Conservation (phyloP, 2,888 invertebrate species). For the Eumerus sabulonum region DNA sequence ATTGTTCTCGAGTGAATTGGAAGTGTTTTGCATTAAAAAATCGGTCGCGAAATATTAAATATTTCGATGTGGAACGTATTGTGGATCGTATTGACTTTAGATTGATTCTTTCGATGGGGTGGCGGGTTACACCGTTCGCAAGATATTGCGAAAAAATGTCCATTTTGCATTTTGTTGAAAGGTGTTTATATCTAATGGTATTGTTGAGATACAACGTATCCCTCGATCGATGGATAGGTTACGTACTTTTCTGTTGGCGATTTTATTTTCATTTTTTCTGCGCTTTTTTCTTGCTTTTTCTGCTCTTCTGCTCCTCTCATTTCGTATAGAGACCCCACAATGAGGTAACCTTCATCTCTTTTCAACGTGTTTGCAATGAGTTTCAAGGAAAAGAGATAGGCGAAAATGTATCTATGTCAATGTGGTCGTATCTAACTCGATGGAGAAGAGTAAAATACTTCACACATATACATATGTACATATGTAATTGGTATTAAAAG, state of each 20-base stretch:
- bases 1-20: too few species aligned
- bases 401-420: constrained; percentile 32
- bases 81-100: too few species aligned
- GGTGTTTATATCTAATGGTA: constrained; percentile 40
- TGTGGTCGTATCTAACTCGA: background rate
- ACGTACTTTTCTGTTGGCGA: constrained; percentile 48
- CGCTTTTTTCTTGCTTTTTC: constrained; percentile 20
- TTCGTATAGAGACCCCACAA: constrained; percentile 17
- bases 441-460: constrained; percentile 44
- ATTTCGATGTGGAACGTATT: background rate
- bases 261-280: constrained; percentile 10
- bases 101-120: too few species aligned
- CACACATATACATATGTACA: constrained; percentile 27
- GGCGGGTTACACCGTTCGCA: too few species aligned
- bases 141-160: too few species aligned
- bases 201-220: constrained; percentile 60
- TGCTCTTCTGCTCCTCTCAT: constrained; percentile 5
- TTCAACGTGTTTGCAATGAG: constrained; percentile 45
- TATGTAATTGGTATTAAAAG: constrained; percentile 11
- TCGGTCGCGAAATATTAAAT: background rate
- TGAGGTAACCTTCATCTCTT: constrained; percentile 67
- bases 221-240: constrained; percentile 57
- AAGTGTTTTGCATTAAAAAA: too few species aligned
- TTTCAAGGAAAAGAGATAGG: constrained; percentile 65
- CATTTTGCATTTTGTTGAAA: constrained; percentile 2